A percentile compares a stretch with the other conserved stretches of the same genome.
phyloP scores from a whole-genome alignment of 2,888 invertebrate species.

The Nipponacmea schrenckii region DNA sequence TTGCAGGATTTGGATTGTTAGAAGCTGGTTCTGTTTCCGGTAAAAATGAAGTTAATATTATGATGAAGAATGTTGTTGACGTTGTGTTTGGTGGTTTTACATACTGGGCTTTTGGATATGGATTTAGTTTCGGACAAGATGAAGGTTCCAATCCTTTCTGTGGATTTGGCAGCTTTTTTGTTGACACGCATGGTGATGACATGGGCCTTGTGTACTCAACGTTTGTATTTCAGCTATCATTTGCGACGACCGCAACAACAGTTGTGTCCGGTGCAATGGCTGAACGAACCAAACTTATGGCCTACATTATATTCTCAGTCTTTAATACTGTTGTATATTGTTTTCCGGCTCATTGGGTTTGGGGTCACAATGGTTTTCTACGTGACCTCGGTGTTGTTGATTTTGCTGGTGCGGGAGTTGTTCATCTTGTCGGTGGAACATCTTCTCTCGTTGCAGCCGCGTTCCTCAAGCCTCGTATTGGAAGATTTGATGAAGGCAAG shows the following conservation, averaged over 20 bases:
- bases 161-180: constrained; percentile 84
- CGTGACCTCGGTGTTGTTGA: constrained; percentile 44
- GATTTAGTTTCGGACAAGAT: constrained; percentile 81
- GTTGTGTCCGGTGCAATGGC: constrained; percentile 67
- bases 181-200: constrained; percentile 71
- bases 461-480: constrained; percentile 57
- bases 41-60: constrained; percentile 93
- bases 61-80: constrained; percentile 97
- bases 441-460: constrained; percentile 63
- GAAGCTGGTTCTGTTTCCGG: constrained; percentile 86
- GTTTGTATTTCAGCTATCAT: constrained; percentile 62
- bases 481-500: constrained; percentile 47
- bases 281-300: constrained; percentile 59
- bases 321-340: constrained; percentile 62
- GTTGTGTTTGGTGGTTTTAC: constrained; percentile 93
- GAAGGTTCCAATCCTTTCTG: constrained; percentile 80
- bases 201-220: constrained; percentile 54
- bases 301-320: constrained; percentile 62
- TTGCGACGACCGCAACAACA: constrained; percentile 63
- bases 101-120: constrained; percentile 95
- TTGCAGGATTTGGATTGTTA: constrained; percentile 88
- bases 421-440: constrained; percentile 63
- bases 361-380: constrained; percentile 63
- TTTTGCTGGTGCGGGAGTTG: constrained; percentile 63
- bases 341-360: constrained; percentile 68